phyloP scores from a whole-genome alignment of 2,113 vertebrate genomes.

The Lasiurus cinereus region DNA sequence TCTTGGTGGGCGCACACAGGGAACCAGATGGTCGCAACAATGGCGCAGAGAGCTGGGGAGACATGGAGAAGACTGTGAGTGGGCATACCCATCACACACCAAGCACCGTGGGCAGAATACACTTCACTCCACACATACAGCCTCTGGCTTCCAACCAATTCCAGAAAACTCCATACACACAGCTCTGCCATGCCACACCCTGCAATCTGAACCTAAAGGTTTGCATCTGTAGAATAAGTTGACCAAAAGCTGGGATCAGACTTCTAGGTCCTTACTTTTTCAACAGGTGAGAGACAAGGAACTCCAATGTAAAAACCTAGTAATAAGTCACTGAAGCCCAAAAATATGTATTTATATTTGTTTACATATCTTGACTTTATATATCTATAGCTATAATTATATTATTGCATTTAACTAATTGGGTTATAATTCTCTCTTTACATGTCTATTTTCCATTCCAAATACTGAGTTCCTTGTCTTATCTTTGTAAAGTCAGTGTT shows the following conservation, averaged over 20 bases:
- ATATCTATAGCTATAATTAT: background rate
- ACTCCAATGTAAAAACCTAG: background rate
- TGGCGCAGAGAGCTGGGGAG: slow-evolving; percentile 91
- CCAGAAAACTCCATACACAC: background rate
- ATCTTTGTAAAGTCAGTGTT: background rate
- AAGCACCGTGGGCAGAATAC: rapidly evolving
- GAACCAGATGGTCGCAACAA: slow-evolving; percentile 96
- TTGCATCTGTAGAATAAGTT: background rate
- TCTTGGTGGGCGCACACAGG: slow-evolving; percentile 92
- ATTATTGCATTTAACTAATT: background rate
- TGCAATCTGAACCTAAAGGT: background rate
- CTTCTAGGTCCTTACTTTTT: background rate
- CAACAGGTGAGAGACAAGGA: background rate
- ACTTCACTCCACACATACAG: background rate
- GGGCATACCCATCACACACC: rapidly evolving
- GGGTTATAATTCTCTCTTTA: background rate
- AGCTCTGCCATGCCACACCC: background rate
- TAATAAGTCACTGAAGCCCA: background rate
- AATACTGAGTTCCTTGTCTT: background rate
- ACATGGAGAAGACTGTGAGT: slow-evolving; percentile 19
- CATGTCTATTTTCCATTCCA: background rate
- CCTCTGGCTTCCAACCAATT: background rate
- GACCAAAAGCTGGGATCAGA: background rate
- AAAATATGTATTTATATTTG: background rate
- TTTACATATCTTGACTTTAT: background rate